Base-by-base conservation (phyloP, 2,888 invertebrate species). In the Acanthacorydalis orientalis region DNA sequence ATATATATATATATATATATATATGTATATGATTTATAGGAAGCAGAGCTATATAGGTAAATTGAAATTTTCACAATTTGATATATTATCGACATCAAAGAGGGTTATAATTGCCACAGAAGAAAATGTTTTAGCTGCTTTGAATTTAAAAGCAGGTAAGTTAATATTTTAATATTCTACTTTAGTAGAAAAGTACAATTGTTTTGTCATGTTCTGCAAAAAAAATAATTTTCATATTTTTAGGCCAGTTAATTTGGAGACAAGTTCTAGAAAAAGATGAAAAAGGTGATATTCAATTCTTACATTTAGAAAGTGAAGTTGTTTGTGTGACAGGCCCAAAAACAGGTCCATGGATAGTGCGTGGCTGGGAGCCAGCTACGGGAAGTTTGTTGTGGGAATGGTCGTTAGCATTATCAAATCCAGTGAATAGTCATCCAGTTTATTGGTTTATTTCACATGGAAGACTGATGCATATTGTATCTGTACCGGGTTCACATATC, bases 91-190 rank as follows among this genome's bases (percentile, higher is more conserved):
- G 16, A 74, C 78, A 16, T 77, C 79, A 42, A 83, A 82, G 59
- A 79, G 80, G 59, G 70, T 89, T 48, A 77, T 88, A 57, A 79
- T 90, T 31, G 85, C 82, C 31, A 89, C 90, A 0, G 80, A 87
- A 57, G 83, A 88, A 63, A 90, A 91, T 73, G 87, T 90, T 53
- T 66, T 92, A 50, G 89, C 90, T 51, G 83, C 87, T 48, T 63
- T 92, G 46, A 81, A 83, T 62, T 70, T 83, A 51, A 85, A 85
- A 65, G 81, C 81, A 57, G 86, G 86, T 71, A 64, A 67, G 50
- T 46, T 51, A 32, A n/a, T n/a, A n/a, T n/a, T n/a, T n/a, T n/a
- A n/a, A n/a, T n/a, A n/a, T n/a, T n/a, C 23, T 23, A 23, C 6
- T 23, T 4, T 4, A 23, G 2, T 23, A 23, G 23, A 23, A 23